Conservation (phyloP, 2,113 vertebrate genomes). For the Elachura formosa region DNA sequence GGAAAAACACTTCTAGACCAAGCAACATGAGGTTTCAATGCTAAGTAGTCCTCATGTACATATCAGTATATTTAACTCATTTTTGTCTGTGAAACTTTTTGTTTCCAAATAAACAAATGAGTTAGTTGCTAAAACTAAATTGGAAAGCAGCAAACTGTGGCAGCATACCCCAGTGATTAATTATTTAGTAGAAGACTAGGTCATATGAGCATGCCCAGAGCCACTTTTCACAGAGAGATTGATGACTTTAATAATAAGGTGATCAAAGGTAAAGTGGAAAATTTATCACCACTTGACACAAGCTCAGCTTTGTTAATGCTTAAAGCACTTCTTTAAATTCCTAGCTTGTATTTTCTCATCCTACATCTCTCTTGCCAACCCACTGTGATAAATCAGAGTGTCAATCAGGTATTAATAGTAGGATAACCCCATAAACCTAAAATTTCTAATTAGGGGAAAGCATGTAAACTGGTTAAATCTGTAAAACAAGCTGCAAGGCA, state of each 20-base stretch:
- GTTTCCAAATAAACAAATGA: background rate
- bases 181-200: conserved; percentile 16
- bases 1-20: background rate
- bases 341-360: background rate
- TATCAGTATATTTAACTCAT: background rate
- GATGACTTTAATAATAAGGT: conserved; percentile 38
- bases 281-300: conserved; percentile 35
- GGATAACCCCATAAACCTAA: background rate
- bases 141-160: background rate
- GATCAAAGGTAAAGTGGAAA: background rate
- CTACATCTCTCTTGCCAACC: background rate
- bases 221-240: conserved; percentile 6
- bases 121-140: background rate
- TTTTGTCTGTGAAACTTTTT: background rate
- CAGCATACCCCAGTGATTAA: background rate
- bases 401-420: background rate
- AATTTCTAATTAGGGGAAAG: background rate
- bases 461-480: background rate
- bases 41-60: background rate
- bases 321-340: background rate
- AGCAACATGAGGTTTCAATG: background rate
- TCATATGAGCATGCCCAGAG: background rate
- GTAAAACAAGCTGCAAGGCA: background rate
- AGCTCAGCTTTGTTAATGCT: background rate
- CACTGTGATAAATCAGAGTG: background rate